Percentiles rank a stretch among this genome's conserved stretches.
Evolutionary conservation across 2,797 vertebrate genomes (phyloP).

Genomic region (Arremon aurantiirostris): DNA sequence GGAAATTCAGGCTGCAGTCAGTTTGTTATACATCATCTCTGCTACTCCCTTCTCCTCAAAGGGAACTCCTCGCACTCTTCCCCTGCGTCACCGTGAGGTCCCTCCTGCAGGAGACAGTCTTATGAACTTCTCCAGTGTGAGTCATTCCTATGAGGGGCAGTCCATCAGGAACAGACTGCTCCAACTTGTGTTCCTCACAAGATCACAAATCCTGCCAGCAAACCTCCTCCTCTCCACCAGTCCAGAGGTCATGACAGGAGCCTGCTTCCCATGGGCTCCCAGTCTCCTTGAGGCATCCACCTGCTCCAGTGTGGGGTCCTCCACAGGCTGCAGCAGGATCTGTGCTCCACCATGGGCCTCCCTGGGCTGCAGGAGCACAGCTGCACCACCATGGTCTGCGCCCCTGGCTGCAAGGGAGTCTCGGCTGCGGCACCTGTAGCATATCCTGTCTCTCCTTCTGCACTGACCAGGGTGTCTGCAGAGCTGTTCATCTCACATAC

Average conservation of each 20-base stretch:
- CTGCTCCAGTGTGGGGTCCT: background rate
- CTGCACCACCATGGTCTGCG: background rate
- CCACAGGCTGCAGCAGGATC: background rate
- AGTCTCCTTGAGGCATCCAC: background rate
- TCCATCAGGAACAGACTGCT: background rate
- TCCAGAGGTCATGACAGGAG: background rate
- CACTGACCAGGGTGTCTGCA: background rate
- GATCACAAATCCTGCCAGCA: background rate
- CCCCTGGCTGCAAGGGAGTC: background rate
- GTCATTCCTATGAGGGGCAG: background rate
- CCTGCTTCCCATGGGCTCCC: background rate
- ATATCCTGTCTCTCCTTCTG: background rate
- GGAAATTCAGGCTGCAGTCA: background rate
- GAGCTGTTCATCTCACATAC: background rate
- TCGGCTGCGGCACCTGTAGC: fast-evolving
- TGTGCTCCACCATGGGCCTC: background rate
- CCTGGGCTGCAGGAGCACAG: background rate
- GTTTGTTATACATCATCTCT: background rate
- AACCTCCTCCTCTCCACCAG: background rate
- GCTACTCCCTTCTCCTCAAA: background rate
- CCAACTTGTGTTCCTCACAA: background rate
- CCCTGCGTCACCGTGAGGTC: fast-evolving
- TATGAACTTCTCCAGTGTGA: background rate
- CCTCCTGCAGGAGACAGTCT: background rate
- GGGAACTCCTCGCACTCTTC: background rate